These are phyloP conservation scores for Smittia sp. DNA, from an alignment of 2,888 invertebrate genomes.

Conservation along the genomic window DNA sequence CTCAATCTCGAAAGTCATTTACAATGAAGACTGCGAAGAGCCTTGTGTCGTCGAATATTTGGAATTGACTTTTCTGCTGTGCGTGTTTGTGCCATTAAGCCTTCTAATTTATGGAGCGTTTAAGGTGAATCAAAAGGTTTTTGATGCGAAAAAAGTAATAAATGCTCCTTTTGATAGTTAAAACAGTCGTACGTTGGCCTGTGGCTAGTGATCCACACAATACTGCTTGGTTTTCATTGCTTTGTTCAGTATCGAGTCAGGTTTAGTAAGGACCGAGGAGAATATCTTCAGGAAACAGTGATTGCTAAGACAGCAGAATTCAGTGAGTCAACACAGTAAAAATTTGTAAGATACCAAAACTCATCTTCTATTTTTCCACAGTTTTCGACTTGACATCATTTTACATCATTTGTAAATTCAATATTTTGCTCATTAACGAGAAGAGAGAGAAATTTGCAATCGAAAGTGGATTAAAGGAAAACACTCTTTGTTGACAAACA, in stretches of 20 bases:
- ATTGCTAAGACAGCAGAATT: neutral
- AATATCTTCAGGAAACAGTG: neutral
- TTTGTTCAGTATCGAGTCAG: slow-evolving; percentile 22
- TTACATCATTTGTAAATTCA: slow-evolving; percentile 17
- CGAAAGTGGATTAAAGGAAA: too few species aligned
- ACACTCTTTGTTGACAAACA: too few species aligned
- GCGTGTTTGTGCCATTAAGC: neutral
- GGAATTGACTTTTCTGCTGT: slow-evolving; percentile 11
- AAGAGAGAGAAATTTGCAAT: neutral
- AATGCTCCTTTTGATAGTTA: neutral
- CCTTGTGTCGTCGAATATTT: slow-evolving; percentile 17
- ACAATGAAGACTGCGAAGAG: slow-evolving; percentile 1
- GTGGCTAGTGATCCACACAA: slow-evolving; percentile 22
- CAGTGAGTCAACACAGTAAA: slow-evolving; percentile 9
- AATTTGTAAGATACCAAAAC: neutral
- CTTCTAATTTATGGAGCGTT: neutral
- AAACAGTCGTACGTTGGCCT: slow-evolving; percentile 17
- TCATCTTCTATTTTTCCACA: neutral
- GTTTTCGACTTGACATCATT: slow-evolving; percentile 21
- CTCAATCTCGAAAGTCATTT: neutral
- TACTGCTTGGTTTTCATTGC: neutral
- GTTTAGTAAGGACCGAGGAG: neutral
- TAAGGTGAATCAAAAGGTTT: slow-evolving; percentile 10
- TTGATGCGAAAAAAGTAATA: neutral
- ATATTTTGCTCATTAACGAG: slow-evolving; percentile 25